A percentile compares a stretch with the other conserved stretches of the same genome.
Conservation (phyloP, 1,140 invertebrate genomes). For the Scaptomyza pallida region DNA sequence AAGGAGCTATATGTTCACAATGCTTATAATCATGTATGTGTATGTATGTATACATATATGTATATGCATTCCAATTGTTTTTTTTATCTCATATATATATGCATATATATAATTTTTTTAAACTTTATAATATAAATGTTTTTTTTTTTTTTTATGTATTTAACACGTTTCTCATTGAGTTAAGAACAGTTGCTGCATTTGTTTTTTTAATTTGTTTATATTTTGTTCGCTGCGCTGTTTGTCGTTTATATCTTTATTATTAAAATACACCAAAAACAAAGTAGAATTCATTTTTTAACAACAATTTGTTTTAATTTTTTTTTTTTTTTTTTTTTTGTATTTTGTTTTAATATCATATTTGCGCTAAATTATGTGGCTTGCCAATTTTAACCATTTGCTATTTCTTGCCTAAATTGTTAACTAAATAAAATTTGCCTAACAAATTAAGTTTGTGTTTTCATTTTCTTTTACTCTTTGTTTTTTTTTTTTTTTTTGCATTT, state of each 20-base stretch:
- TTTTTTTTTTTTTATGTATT: conserved; percentile 46
- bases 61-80: conserved; percentile 58
- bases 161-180: conserved; percentile 46
- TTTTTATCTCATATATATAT: conserved; percentile 13
- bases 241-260: conserved; percentile 72
- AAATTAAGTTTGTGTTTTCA: conserved; percentile 56
- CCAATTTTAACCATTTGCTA: conserved; percentile 60
- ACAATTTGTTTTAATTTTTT: conserved; percentile 55
- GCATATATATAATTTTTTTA: conserved; percentile 56
- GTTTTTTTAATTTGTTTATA: conserved; percentile 54
- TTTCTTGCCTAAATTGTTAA: conserved; percentile 66
- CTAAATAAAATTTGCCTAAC: conserved; percentile 72
- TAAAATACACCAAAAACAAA: conserved; percentile 62
- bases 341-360: conserved; percentile 62
- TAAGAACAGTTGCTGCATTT: conserved; percentile 58
- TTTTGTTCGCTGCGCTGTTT: conserved; percentile 78
- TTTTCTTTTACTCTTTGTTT: conserved; percentile 19
- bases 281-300: conserved; percentile 58
- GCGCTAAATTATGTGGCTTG: conserved; percentile 68
- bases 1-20: conserved; percentile 17
- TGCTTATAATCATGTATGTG: conserved; percentile 44
- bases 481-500: conserved; percentile 25
- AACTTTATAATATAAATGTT: conserved; percentile 64
- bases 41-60: conserved; percentile 49
- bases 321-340: too few relatives aligned